Base-by-base conservation (phyloP, 1,140 invertebrate species). In the Camponotus floridanus region DNA sequence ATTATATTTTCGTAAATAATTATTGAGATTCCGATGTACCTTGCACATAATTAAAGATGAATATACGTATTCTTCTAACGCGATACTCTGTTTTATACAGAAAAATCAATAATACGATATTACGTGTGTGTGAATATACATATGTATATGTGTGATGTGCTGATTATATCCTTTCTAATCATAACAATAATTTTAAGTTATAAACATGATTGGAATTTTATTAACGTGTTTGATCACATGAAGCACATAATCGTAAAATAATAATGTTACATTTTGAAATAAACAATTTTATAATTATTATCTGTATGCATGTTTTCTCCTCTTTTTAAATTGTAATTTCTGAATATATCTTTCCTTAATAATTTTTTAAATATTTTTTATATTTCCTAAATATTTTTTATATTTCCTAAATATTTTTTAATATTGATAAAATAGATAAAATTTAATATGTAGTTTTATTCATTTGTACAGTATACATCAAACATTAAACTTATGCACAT, bases 261-360 rank as follows among this genome's bases (percentile, higher is more conserved):
- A 67, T 65, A 7, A 67, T 6, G 31, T 67, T n/a, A 55, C 11
- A 67, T 55, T 36, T 48, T 7, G 5, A 55, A 79, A 79, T 42
- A 67, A 79, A 79, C 57, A 21, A 79, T 79, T 79, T 79, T 67
- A 15, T 57, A 79, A 79, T 21, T 31, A 45, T 3, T 62, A 76
- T 76, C 7, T 26, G 39, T 59, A 18, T 15, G 15, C 5, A 51
- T 48, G 15, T 15, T 5, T 62, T 61, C 9, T 76, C 36, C 31
- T n/a, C 8, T 13, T 4, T n/a, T 76, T 65, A 65, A 45, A 31
- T 4, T 36, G 21, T 51, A 8, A 71, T 33, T 67, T 65, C 18
- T 65, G 1, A 51, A 51, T 51, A 51, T 18, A 1, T 51, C 18
- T 51, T 51, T 26, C 1, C 26, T 26, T 26, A 26, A 26, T 26